Evolutionary conservation across 2,797 vertebrate species (phyloP).

Genomic region (Hozukius guyotensis): DNA sequence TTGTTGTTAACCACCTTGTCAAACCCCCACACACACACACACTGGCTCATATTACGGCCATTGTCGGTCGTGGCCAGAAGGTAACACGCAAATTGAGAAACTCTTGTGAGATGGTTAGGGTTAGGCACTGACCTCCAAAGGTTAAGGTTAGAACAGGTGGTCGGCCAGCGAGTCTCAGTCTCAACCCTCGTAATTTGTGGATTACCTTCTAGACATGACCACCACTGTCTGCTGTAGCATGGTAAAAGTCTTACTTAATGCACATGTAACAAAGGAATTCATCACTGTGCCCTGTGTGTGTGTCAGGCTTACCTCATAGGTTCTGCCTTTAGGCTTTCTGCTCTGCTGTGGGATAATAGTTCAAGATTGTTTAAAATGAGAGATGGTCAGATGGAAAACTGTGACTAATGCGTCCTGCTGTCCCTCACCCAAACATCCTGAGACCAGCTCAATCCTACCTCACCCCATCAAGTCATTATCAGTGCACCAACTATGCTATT

Average conservation of each 20-base stretch:
- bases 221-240: neutral
- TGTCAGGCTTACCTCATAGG: neutral
- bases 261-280: slow-evolving; percentile 2
- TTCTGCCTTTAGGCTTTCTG: neutral
- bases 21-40: neutral
- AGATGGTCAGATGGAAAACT: neutral
- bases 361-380: neutral
- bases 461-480: neutral
- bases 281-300: too few species aligned
- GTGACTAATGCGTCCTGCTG: neutral
- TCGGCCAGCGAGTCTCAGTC: too few species aligned
- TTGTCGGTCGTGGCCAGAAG: too few species aligned
- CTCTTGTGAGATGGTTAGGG: too few species aligned
- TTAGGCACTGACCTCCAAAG: too few species aligned
- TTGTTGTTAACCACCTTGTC: neutral
- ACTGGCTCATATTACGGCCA: neutral
- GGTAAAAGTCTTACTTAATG: neutral
- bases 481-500: neutral
- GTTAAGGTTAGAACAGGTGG: too few species aligned
- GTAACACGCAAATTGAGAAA: too few species aligned
- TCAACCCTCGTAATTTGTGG: too few species aligned
- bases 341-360: neutral
- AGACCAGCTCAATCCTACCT: slow-evolving; percentile 6
- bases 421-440: neutral
- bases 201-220: too few species aligned